These are phyloP conservation scores for Esperia sulphurella DNA, from an alignment of 2,888 invertebrate genomes.

Conservation along the genomic window DNA sequence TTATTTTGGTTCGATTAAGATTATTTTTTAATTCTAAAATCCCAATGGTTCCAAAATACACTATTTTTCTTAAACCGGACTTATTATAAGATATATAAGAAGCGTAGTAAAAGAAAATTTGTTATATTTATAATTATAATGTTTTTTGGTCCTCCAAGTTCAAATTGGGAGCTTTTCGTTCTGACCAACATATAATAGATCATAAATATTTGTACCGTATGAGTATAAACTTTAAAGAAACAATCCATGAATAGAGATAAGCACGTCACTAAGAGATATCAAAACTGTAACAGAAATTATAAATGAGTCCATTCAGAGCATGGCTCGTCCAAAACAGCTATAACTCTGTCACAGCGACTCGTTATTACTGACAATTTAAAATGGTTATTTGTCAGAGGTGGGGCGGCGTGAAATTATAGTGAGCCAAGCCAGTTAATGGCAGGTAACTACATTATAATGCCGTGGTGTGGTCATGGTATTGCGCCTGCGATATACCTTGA, in stretches of 20 bases:
- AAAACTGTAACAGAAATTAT: neutral
- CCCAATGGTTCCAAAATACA: too few relatives aligned
- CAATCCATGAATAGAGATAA: neutral
- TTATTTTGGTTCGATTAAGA: too few relatives aligned
- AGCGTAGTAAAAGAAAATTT: too few relatives aligned
- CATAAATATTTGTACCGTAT: neutral
- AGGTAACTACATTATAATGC: constrained; percentile 21
- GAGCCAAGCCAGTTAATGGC: constrained; percentile 21
- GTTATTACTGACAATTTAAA: constrained; percentile 25
- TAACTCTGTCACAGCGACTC: constrained; percentile 8
- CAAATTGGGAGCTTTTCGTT: too few relatives aligned
- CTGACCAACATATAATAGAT: too few relatives aligned
- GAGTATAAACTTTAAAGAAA: neutral
- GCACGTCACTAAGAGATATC: neutral
- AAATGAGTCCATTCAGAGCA: neutral
- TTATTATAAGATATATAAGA: too few relatives aligned
- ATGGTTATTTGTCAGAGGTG: constrained; percentile 26
- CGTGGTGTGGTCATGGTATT: constrained; percentile 10
- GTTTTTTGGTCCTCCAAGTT: too few relatives aligned
- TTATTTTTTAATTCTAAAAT: too few relatives aligned
- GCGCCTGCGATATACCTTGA: constrained; percentile 5
- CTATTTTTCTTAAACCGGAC: too few relatives aligned
- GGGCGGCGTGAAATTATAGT: constrained; percentile 24
- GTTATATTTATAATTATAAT: too few relatives aligned
- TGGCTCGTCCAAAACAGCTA: constrained; percentile 2